A percentile compares a stretch with the other conserved stretches of the same genome.
These are phyloP conservation scores for Lepilemur ruficaudatus DNA, from an alignment of 2,797 vertebrate species.

Conservation along the genomic window DNA sequence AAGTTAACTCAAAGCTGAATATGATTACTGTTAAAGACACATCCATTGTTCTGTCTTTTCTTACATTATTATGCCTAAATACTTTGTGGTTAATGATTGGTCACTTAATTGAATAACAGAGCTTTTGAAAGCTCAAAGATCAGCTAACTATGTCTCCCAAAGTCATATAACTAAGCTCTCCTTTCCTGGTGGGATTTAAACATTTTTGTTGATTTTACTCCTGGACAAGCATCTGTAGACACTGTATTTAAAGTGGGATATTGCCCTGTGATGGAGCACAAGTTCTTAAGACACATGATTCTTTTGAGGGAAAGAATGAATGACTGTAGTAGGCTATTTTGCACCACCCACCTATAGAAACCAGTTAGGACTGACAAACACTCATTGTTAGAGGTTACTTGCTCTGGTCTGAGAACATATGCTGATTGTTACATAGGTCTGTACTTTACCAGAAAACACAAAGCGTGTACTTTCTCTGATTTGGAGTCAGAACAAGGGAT, in stretches of 20 bases:
- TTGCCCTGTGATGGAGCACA: conserved; percentile 59
- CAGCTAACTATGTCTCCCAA: background rate
- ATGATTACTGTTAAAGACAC: background rate
- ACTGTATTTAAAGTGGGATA: conserved; percentile 51
- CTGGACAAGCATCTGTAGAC: background rate
- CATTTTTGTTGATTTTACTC: conserved; percentile 11
- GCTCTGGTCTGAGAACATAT: conserved; percentile 48
- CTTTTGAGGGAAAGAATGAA: conserved; percentile 77
- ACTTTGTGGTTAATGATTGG: conserved; percentile 57
- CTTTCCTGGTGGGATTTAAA: background rate
- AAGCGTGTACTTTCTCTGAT: conserved; percentile 32
- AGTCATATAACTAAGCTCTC: background rate
- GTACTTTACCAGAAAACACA: conserved; percentile 44
- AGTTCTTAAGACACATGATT: conserved; percentile 58
- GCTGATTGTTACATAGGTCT: conserved; percentile 30
- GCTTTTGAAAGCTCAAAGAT: background rate
- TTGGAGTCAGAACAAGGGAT: conserved; percentile 69
- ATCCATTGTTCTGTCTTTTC: background rate
- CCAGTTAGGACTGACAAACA: conserved; percentile 58
- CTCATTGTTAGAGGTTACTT: conserved; percentile 63
- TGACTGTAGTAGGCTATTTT: conserved; percentile 68
- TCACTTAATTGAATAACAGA: background rate
- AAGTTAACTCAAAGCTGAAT: background rate
- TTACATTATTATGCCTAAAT: background rate
- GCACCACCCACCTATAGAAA: conserved; percentile 78